Base-by-base conservation (phyloP, 1,140 invertebrate genomes). In the Aculops lycopersici region DNA sequence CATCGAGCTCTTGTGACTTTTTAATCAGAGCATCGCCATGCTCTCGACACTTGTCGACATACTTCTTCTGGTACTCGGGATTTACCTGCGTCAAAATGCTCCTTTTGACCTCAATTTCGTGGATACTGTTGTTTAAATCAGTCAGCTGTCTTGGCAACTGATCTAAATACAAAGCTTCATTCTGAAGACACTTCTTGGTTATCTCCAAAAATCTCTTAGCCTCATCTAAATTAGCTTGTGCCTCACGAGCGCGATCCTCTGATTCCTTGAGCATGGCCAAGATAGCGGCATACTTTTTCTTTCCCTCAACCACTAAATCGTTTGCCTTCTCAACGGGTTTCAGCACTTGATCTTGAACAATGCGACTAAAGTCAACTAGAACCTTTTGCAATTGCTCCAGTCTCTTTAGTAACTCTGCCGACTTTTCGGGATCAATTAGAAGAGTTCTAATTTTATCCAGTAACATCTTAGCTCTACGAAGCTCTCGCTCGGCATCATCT, bases 21-120 rank as follows among this genome's bases (percentile, higher is more conserved):
- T 63, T 56, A 1, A 61, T 57, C 24, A 76, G 52, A 49, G 66
- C 61, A 12, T 60, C 55, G 0, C 71, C 69, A 52, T 78, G 74
- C 45, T 65, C 60, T 42, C 69, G 55, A 1, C 72, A 71, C 17
- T 63, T 60, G n/a, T 52, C 48, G 2, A 74, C 63, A 45, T 69
- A 72, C 42, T 66, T 69, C 17, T 68, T 59, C 46, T 60, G 60
- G 44, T 72, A 72, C 35, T 64, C 60, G 2, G 68, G 68, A 49
- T 71, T 72, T 1, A 72, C 51, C 46, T 65, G 62, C 31, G 65
- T 64, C 14, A 71, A 39, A 35, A 46, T 47, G 35, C 45, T 45
- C 17, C 49, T 43, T 17, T 47, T 35, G 15, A 51, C 45, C 37
- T 55, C 52, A 2, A 56, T 14, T 41, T 48, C 45, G 21, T 53